Evolutionary conservation across 1,140 invertebrate species (phyloP).

Genomic region (Halesus radiatus): DNA sequence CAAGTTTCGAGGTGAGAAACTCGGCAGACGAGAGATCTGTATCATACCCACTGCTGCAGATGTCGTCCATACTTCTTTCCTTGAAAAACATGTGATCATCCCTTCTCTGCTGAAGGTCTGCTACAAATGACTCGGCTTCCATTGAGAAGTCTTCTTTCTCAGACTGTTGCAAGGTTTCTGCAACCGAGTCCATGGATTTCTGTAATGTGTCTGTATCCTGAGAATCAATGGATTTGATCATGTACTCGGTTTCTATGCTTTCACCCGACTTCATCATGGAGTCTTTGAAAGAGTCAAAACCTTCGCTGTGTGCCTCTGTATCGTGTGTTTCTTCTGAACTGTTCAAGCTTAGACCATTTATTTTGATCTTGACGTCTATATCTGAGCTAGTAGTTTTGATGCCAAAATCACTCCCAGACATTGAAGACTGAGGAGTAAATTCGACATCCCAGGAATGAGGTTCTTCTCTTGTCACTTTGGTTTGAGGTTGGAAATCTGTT

Average conservation of each 20-base stretch:
- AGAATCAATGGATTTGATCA: conserved; percentile 69
- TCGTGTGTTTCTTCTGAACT: conserved; percentile 62
- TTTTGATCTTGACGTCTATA: conserved; percentile 49
- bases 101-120: conserved; percentile 65
- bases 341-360: conserved; percentile 47
- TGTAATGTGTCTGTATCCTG: conserved; percentile 69
- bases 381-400: conserved; percentile 49
- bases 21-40: conserved; percentile 78
- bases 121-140: conserved; percentile 68
- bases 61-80: conserved; percentile 71
- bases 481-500: conserved; percentile 59
- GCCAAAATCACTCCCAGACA: conserved; percentile 50
- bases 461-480: conserved; percentile 59
- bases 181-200: conserved; percentile 69
- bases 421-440: conserved; percentile 54
- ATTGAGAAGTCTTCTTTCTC: conserved; percentile 64
- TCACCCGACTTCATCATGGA: conserved; percentile 72
- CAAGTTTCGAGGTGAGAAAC: conserved; percentile 71
- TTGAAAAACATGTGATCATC: conserved; percentile 67
- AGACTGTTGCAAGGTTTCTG: conserved; percentile 69
- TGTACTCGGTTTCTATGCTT: conserved; percentile 69
- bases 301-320: conserved; percentile 60
- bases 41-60: conserved; percentile 75
- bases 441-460: conserved; percentile 60
- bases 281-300: conserved; percentile 67